Conservation (phyloP, 53 echinoderm and acorn worm genomes). For the Holothuria scabra region DNA sequence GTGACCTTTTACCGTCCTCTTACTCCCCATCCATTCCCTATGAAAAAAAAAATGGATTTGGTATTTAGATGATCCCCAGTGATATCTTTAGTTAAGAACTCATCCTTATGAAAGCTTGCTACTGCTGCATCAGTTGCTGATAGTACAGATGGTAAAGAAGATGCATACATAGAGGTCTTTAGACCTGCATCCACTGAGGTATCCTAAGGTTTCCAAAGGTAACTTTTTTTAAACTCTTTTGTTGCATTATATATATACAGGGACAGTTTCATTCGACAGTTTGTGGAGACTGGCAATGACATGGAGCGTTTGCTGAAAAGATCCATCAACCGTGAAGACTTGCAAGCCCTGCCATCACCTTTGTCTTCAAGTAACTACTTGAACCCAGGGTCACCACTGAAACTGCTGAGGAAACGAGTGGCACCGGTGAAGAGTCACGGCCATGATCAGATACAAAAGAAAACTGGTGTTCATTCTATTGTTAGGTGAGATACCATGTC, state of each 20-base stretch:
- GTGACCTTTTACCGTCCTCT: too few species aligned
- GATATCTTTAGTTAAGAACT: too few species aligned
- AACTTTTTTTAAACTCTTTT: too few species aligned
- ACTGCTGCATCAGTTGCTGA: too few species aligned
- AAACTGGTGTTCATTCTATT: conserved; percentile 85
- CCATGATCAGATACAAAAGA: conserved; percentile 81
- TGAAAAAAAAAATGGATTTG: too few species aligned
- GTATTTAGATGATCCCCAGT: too few species aligned
- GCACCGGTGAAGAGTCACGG: conserved; percentile 67
- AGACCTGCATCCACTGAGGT: too few species aligned
- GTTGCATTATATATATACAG: conserved; percentile 44
- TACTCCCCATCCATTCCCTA: too few species aligned
- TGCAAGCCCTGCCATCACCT: conserved; percentile 44
- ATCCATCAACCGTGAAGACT: conserved; percentile 75
- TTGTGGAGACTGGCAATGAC: conserved; percentile 93
- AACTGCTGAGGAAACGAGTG: conserved; percentile 75
- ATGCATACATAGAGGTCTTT: too few species aligned
- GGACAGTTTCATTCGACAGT: conserved; percentile 97
- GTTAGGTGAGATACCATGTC: conserved; percentile 89
- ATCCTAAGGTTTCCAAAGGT: too few species aligned
- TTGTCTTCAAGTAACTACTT: conserved; percentile 55
- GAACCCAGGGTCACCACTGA: conserved; percentile 76
- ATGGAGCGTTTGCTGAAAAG: conserved; percentile 93
- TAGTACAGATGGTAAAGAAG: too few species aligned
- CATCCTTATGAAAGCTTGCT: too few species aligned